Evolutionary conservation across 2,888 invertebrate species (phyloP).

Genomic region (Erebia ligea): DNA sequence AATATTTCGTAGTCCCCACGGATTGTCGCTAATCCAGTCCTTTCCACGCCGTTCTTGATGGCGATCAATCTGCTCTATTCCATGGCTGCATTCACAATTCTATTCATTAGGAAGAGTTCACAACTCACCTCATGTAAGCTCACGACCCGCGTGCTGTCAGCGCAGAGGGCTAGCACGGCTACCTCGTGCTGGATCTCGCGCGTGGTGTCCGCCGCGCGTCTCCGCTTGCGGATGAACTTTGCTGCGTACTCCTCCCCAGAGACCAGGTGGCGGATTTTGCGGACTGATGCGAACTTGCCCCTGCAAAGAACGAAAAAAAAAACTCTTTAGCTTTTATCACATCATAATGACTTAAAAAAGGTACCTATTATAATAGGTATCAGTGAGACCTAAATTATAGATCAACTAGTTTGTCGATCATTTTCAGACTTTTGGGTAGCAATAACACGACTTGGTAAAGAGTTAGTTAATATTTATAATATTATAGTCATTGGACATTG

Average conservation of each 20-base stretch:
- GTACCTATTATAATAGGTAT: too few relatives aligned
- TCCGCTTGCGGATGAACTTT: slow-evolving; percentile 96
- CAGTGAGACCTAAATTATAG: too few relatives aligned
- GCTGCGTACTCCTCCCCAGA: slow-evolving; percentile 97
- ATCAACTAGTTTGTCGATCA: too few relatives aligned
- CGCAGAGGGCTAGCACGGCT: slow-evolving; percentile 94
- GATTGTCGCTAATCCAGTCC: too few relatives aligned
- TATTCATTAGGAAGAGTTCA: not conserved
- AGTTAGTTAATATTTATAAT: too few relatives aligned
- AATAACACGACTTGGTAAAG: too few relatives aligned
- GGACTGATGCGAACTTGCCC: slow-evolving; percentile 98
- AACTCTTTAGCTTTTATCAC: too few relatives aligned
- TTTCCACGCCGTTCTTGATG: too few relatives aligned
- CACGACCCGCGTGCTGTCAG: slow-evolving; percentile 92
- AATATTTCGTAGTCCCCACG: too few relatives aligned
- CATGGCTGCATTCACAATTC: not conserved
- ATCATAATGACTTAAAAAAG: not conserved
- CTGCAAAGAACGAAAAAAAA: slow-evolving; percentile 86
- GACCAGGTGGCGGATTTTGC: slow-evolving; percentile 93
- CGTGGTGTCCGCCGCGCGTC: slow-evolving; percentile 92
- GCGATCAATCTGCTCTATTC: too few relatives aligned
- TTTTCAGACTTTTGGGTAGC: too few relatives aligned
- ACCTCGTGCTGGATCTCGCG: slow-evolving; percentile 97
- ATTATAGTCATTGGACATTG: too few relatives aligned
- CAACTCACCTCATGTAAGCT: slow-evolving; percentile 90